phyloP scores from a whole-genome alignment of 2,888 invertebrate species.

The Drymonia ruficornis region DNA sequence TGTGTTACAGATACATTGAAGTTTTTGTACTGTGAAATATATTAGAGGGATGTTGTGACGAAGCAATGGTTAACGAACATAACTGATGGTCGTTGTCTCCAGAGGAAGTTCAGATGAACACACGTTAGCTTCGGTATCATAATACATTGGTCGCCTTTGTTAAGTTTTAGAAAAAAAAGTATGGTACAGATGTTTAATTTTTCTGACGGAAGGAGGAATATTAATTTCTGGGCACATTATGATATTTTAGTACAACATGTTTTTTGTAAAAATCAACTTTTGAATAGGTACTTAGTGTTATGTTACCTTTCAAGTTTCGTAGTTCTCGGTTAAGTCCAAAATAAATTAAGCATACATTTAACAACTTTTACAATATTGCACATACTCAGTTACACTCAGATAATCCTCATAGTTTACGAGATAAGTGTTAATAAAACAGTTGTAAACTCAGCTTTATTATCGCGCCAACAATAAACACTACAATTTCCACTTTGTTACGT shows the following conservation, averaged over 20 bases:
- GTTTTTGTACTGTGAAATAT: slow-evolving; percentile 11
- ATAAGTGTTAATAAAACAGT: slow-evolving; percentile 56
- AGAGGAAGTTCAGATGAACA: slow-evolving; percentile 50
- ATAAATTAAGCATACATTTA: background rate
- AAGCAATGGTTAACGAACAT: slow-evolving; percentile 18
- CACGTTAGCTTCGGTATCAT: slow-evolving; percentile 43
- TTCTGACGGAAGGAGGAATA: slow-evolving; percentile 31
- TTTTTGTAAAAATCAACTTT: no score
- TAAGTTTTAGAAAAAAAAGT: slow-evolving; percentile 33
- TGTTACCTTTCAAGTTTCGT: background rate
- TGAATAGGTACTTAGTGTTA: no score
- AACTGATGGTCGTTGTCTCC: slow-evolving; percentile 12
- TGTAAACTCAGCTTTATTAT: slow-evolving; percentile 56
- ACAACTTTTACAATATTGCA: slow-evolving; percentile 23
- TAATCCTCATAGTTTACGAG: slow-evolving; percentile 46
- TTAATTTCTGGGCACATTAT: no score
- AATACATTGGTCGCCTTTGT: slow-evolving; percentile 46
- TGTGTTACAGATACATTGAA: slow-evolving; percentile 44
- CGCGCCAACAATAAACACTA: slow-evolving; percentile 55
- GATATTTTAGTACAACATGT: no score
- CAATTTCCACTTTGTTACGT: slow-evolving; percentile 52
- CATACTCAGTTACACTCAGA: slow-evolving; percentile 28
- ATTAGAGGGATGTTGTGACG: slow-evolving; percentile 1
- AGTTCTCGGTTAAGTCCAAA: background rate
- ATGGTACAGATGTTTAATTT: slow-evolving; percentile 37